These are phyloP conservation scores for Microplitis deprimator DNA, from an alignment of 2,888 invertebrate species.

Conservation along the genomic window DNA sequence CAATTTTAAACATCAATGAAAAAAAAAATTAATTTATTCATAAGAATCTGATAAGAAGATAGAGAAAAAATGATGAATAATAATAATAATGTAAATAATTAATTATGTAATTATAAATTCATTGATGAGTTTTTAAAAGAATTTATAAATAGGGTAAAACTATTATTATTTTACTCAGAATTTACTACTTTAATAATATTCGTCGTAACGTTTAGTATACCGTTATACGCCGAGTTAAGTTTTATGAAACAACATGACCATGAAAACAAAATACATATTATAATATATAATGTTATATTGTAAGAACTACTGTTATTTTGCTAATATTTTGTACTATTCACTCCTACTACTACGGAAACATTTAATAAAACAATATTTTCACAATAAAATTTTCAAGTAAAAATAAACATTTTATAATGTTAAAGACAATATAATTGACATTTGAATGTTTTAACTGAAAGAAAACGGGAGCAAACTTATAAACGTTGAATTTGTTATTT, in stretches of 20 bases:
- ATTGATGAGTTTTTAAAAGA: slow-evolving; percentile 42
- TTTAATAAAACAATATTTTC: slow-evolving; percentile 1
- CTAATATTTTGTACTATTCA: not conserved
- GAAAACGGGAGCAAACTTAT: not conserved
- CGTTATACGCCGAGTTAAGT: not conserved
- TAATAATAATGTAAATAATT: slow-evolving; percentile 5
- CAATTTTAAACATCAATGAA: not conserved
- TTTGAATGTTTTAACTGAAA: not conserved
- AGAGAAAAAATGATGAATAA: slow-evolving; percentile 1
- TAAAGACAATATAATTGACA: not conserved
- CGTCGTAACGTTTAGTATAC: not conserved
- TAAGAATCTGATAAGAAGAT: not conserved
- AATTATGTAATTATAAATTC: slow-evolving; percentile 42
- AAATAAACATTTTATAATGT: not conserved
- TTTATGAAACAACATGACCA: not conserved
- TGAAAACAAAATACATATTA: not conserved
- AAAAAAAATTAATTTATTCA: not conserved
- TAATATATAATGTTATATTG: not conserved
- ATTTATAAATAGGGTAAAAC: not conserved
- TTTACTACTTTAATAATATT: not conserved
- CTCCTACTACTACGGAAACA: not conserved
- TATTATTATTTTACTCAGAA: not conserved
- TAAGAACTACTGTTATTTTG: not conserved
- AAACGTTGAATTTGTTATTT: not conserved
- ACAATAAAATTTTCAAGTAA: not conserved